These are phyloP conservation scores for Phrynocephalus guinanensis DNA, from an alignment of 2,797 vertebrate genomes.

Conservation along the genomic window DNA sequence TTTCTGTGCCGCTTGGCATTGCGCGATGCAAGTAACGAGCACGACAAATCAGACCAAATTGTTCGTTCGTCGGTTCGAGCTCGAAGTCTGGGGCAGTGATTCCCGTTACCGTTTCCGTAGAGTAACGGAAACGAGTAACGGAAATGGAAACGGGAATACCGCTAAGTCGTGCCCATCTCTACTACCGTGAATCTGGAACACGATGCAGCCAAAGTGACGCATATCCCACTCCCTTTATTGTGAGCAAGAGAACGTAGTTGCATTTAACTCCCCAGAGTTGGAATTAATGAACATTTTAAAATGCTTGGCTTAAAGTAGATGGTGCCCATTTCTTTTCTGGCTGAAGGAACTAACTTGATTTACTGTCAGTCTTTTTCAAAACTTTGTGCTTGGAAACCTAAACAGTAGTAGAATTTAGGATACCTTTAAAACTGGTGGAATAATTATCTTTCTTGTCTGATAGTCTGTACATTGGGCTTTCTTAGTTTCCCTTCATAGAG, in stretches of 20 bases:
- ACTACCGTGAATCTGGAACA: neutral
- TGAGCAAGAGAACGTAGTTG: too few species aligned
- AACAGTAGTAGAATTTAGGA: neutral
- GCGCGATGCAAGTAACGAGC: too few species aligned
- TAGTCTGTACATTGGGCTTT: neutral
- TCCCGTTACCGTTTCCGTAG: too few species aligned
- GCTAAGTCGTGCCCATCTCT: too few species aligned
- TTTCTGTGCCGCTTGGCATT: too few species aligned
- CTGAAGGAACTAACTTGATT: neutral
- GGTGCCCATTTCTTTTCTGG: neutral
- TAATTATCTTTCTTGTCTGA: neutral
- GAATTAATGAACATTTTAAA: neutral
- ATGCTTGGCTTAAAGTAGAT: neutral
- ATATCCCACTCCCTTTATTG: neutral
- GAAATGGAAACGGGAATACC: too few species aligned
- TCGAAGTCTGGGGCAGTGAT: too few species aligned
- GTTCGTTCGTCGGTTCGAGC: too few species aligned
- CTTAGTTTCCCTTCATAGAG: neutral
- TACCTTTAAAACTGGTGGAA: neutral
- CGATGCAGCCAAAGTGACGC: neutral
- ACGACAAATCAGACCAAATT: too few species aligned
- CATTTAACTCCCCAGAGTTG: neutral
- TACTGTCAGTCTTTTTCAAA: neutral
- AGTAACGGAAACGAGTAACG: too few species aligned
- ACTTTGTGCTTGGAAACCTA: neutral